A percentile compares a stretch with the other conserved stretches of the same genome.
Evolutionary conservation across 2,797 vertebrate genomes (phyloP).

Genomic region (Chelidonichthys spinosus): DNA sequence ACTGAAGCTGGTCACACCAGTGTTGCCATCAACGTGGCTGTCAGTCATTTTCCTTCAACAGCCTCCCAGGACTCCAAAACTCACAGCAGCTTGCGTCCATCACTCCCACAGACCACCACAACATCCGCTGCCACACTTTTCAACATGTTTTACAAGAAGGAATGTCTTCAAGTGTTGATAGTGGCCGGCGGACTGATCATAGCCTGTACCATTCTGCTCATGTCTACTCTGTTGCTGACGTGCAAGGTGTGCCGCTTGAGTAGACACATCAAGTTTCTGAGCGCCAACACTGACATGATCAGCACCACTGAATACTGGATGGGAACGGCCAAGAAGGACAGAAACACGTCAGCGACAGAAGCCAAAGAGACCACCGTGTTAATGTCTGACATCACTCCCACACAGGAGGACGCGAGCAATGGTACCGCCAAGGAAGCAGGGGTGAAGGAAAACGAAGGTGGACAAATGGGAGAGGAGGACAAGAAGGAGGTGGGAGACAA

Average conservation of each 20-base stretch:
- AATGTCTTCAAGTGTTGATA: neutral
- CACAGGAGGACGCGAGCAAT: conserved; percentile 19
- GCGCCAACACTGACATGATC: conserved; percentile 38
- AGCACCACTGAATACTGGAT: conserved; percentile 35
- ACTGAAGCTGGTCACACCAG: fast-evolving
- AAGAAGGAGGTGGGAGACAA: conserved; percentile 24
- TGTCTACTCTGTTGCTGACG: conserved; percentile 41
- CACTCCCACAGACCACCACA: fast-evolving
- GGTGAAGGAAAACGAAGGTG: conserved; percentile 11
- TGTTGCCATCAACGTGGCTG: fast-evolving
- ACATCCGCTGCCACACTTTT: fast-evolving
- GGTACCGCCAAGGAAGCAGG: conserved; percentile 27
- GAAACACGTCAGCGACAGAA: conserved; percentile 16
- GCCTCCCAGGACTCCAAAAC: fast-evolving
- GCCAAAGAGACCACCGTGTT: conserved; percentile 55
- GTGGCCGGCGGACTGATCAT: conserved; percentile 44
- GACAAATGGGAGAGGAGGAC: conserved; percentile 23
- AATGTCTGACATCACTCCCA: conserved; percentile 51
- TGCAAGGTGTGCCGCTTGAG: conserved; percentile 65
- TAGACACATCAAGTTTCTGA: conserved; percentile 34
- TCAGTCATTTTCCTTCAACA: fast-evolving
- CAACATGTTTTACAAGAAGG: fast-evolving
- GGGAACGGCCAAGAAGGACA: conserved; percentile 9
- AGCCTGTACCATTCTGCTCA: conserved; percentile 47
- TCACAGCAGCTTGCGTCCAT: fast-evolving